These are phyloP conservation scores for Rhinoptilus africanus DNA, from an alignment of 2,113 vertebrate species.

Conservation along the genomic window DNA sequence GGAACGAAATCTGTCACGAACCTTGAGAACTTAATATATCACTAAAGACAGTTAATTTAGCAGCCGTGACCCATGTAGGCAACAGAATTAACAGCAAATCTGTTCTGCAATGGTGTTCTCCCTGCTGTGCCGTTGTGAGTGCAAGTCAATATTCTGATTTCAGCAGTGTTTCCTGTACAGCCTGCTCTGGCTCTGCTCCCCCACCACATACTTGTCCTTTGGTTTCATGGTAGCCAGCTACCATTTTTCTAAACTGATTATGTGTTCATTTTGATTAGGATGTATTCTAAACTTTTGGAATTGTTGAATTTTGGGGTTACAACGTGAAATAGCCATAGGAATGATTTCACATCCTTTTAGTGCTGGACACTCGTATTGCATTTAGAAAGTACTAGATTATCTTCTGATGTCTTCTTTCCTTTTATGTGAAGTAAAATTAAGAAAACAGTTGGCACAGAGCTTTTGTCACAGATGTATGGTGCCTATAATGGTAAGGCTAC, in stretches of 20 bases:
- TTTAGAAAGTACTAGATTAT: neutral
- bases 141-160: neutral
- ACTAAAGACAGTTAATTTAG: conserved; percentile 76
- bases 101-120: neutral
- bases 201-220: neutral
- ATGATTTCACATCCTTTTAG: neutral
- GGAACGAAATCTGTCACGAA: conserved; percentile 66
- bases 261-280: neutral
- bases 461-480: neutral
- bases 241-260: neutral
- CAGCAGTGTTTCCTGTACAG: neutral
- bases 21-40: conserved; percentile 74
- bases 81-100: conserved; percentile 64
- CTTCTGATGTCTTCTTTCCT: neutral
- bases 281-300: neutral
- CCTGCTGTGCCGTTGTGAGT: neutral
- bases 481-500: neutral
- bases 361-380: neutral
- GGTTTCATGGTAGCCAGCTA: neutral
- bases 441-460: neutral
- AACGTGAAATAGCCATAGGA: neutral
- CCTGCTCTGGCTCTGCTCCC: neutral
- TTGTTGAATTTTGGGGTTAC: neutral
- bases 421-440: neutral
- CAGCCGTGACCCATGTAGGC: conserved; percentile 58